Percentiles rank a stretch among this genome's conserved stretches.
Conservation (phyloP, 1,140 invertebrate species). For the Lysiphlebus fabarum region DNA sequence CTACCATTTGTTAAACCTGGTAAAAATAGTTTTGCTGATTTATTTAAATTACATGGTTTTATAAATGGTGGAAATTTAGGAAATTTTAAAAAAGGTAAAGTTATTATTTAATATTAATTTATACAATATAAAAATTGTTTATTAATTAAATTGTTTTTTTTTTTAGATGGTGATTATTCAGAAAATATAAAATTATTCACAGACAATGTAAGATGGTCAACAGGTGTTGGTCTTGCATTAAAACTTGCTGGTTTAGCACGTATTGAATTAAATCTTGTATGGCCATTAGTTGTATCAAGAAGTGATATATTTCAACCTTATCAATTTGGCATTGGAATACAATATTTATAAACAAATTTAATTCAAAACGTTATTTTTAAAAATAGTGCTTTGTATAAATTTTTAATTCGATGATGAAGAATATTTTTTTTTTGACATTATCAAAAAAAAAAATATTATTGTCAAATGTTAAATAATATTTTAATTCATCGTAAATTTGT, state of each 20-base stretch:
- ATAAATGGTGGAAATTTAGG: slow-evolving; percentile 77
- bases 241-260: slow-evolving; percentile 73
- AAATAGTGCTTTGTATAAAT: slow-evolving; percentile 23
- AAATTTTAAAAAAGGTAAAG: slow-evolving; percentile 41
- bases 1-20: slow-evolving; percentile 74
- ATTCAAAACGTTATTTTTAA: slow-evolving; percentile 2
- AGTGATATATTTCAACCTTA: slow-evolving; percentile 46
- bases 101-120: slow-evolving; percentile 38
- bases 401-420: too few species aligned
- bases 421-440: too few species aligned
- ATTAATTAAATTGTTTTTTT: slow-evolving; percentile 24
- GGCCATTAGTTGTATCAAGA: slow-evolving; percentile 39
- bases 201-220: slow-evolving; percentile 60
- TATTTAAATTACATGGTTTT: slow-evolving; percentile 81
- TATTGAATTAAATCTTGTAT: slow-evolving; percentile 72
- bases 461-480: too few species aligned
- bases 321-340: slow-evolving; percentile 51
- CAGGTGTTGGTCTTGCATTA: slow-evolving; percentile 74
- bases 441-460: too few species aligned
- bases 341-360: slow-evolving; percentile 44
- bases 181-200: slow-evolving; percentile 49
- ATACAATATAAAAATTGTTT: slow-evolving; percentile 40
- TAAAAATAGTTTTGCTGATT: slow-evolving; percentile 70
- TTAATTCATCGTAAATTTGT: too few species aligned
- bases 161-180: slow-evolving; percentile 42